Conservation (phyloP, 2,888 invertebrate genomes). For the Imbricaverruca yamaguchii region DNA sequence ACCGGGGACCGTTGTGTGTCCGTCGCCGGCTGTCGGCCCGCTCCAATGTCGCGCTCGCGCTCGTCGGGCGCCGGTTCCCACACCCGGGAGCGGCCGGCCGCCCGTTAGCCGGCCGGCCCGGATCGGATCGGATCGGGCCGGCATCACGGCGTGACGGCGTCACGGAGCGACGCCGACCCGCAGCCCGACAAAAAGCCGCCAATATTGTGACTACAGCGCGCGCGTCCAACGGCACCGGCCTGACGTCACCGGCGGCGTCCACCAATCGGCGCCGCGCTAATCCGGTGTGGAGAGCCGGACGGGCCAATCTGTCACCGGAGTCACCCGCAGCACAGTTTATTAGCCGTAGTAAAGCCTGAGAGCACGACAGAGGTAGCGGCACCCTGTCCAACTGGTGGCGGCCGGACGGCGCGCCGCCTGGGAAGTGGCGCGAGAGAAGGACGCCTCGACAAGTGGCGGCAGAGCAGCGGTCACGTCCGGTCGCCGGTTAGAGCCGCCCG, state of each 20-base stretch:
- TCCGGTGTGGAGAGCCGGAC: not conserved
- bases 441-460: not conserved
- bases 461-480: too few species aligned
- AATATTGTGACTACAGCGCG: conserved; percentile 1
- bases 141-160: not conserved
- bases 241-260: not conserved
- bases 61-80: too few species aligned
- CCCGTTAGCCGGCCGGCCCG: not conserved
- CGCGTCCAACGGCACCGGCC: not conserved
- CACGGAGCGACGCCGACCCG: not conserved
- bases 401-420: not conserved
- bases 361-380: not conserved
- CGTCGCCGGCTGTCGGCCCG: too few species aligned
- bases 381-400: not conserved
- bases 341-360: not conserved
- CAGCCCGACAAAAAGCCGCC: not conserved
- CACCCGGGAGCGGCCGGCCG: not conserved
- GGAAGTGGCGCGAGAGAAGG: not conserved
- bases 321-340: not conserved
- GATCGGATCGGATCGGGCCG: too few species aligned
- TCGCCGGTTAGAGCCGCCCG: too few species aligned
- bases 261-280: not conserved
- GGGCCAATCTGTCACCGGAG: not conserved
- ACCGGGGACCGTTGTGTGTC: too few species aligned
- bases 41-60: too few species aligned